Base-by-base conservation (phyloP, 2,113 vertebrate genomes). In the Oncorhynchus kisutch region DNA sequence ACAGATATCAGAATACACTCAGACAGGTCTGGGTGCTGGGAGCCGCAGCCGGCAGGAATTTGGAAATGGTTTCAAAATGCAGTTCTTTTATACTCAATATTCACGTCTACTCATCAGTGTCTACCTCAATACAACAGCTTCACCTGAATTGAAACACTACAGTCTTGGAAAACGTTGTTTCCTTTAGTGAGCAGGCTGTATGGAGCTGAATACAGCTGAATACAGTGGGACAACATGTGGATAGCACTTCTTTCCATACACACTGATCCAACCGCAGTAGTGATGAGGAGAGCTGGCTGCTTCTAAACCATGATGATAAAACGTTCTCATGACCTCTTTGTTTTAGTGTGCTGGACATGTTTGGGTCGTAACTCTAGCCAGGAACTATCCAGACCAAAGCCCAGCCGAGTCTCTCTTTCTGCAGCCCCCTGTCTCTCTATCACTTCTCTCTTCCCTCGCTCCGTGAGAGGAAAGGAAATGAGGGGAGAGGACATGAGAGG, bases 271-370 rank as follows among this genome's bases (percentile, higher is more conserved):
- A 34, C 7, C 8, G 9, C 2, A 45, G 39, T 11, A 11, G 39
- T 9, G 39, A 9, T 45, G 39, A 45, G 39, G 39, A 11, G 76
- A 34, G 27, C 24, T 13, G 39, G 54, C 71, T 77, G 79, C 77
- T 78, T 69, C 70, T 78, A 83, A 78, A 75, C 80, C 54, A 78
- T 74, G 85, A 78, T 74, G 85, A 89, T 85, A 86, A 89, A 69
- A 67, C 67, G 80, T 87, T 91, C 89, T 89, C 88, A 89, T 90
- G 86, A 88, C 88, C 90, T 90, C 85, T 83, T 78, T 87, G 75
- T 82, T 88, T 67, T 81, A 82, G 79, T 77, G 57, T 72, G 78
- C 77, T 78, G 72, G 84, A 87, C 75, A 80, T 89, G 86, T 92
- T 92, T 89, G 87, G 87, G 76, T 82, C 82, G 89, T 84, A 88